Evolutionary conservation across 2,888 invertebrate genomes (phyloP), one percentile per base, ranked within the genome.

Genomic region (Drosophila infuscata): DNA sequence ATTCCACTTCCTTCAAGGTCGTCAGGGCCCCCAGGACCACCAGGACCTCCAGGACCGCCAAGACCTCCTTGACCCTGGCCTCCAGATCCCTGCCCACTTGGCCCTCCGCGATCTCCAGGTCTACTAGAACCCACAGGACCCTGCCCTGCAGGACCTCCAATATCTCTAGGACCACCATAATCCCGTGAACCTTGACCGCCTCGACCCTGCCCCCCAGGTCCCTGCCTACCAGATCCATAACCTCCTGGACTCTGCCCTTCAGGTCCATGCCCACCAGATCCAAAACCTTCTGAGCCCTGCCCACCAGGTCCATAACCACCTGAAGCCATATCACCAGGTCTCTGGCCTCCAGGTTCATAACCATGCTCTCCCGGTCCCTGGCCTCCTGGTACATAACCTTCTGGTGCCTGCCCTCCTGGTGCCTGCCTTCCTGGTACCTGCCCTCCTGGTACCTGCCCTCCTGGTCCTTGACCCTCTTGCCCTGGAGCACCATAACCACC

Each of bases 1-100:
- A 84, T 32, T 9, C 79, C 41, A 25, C 62, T 67, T n/a, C 46
- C 57, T 29, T 35, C 68, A 51, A 54, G 36, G 0, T 56, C 69
- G 3, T 49, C 62, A 35, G 49, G 30, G 5, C 51, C 29, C 11
- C 29, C 35, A 11, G 38, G n/a, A 25, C 52, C 60, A 33, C 70
- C 41, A 8, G 59, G 46, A 4, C 54, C 58, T 2, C 48, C 35
- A 11, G 63, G 52, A 0, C 62, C 67, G 17, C 46, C 58, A 17
- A 15, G 11, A 12, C 49, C 52, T 12, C 51, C 33, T 4, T 52
- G 49, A 0, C 70, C 62, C 20, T 11, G 32, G 2, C 64, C 38
- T 2, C 15, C 65, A 15, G 29, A 25, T 11, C 65, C 30, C 9
- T 36, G 51, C 2, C 32, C 30, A 49, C 48, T 59, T 12, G 35